Percentiles rank a stretch among this genome's conserved stretches.
phyloP scores from a whole-genome alignment of 2,113 vertebrate species.

The Rhabdornis inornatus region DNA sequence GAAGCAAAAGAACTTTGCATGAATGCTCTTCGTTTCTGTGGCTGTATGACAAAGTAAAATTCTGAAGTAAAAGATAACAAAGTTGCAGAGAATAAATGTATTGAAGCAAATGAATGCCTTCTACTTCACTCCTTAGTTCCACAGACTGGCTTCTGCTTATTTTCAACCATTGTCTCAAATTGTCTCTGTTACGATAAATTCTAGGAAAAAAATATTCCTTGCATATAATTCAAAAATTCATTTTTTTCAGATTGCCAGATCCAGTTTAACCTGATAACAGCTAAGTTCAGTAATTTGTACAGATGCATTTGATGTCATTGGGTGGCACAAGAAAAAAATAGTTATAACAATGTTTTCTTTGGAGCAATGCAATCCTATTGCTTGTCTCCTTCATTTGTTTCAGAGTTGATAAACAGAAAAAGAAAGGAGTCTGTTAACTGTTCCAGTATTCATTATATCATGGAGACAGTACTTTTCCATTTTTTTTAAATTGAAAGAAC shows the following conservation, averaged over 20 bases:
- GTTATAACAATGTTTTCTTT: not conserved
- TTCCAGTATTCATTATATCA: not conserved
- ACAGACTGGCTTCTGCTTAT: not conserved
- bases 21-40: not conserved
- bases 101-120: not conserved
- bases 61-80: not conserved
- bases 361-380: not conserved
- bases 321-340: not conserved
- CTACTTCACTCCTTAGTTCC: not conserved
- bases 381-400: not conserved
- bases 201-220: not conserved
- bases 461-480: not conserved
- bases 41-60: not conserved
- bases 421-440: not conserved
- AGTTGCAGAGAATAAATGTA: not conserved
- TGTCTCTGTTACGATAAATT: not conserved
- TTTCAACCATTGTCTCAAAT: not conserved
- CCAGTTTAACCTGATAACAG: not conserved
- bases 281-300: not conserved
- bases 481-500: not conserved
- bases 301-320: not conserved
- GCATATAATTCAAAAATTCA: rapidly evolving
- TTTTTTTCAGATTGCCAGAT: not conserved
- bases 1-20: not conserved
- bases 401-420: not conserved